Evolutionary conservation across 1,140 invertebrate genomes (phyloP), one percentile per base, ranked within the genome.

Genomic region (Drosophila varians): DNA sequence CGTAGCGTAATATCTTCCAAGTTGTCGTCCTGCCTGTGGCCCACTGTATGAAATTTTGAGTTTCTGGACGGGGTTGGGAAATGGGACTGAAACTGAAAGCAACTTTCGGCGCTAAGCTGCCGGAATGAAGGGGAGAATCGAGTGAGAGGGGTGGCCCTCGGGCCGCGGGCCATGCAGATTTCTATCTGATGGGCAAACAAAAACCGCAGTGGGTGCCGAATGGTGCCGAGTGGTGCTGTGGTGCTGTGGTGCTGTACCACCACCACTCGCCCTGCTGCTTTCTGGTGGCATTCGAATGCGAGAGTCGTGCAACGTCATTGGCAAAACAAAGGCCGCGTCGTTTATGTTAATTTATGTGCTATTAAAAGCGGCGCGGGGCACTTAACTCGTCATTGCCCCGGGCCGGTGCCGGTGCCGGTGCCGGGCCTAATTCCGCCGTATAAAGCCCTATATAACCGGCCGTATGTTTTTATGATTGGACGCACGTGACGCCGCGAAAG

Each of bases 161-260:
- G 48, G 47, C 61, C 23, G 47, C 34, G 53, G 48, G 47, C 61
- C 74, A 72, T 79, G 47, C 68, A 61, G 82, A 86, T 86, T 87
- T 80, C 61, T 87, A 86, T 86, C 82, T 86, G 72, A 80, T 86
- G 80, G 82, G 82, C 80, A 86, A 87, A 87, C 80, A 86, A 87
- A 77, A 86, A 86, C 80, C 80, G 69, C 80, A 86, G 82, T 86
- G 80, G 80, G 80, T 86, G 28, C 28, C 28, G 28, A 21, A n/a
- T n/a, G n/a, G n/a, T n/a, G 79, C 80, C 25, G 58, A 47, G 40
- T 49, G 21, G 52, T 54, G 52, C 48, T 38, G 25, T 8, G 31
- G 54, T 31, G 28, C 28, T 31, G 2, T 31, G 4, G 28, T 2
- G 0, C 28, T 11, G 16, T 42, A 54, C 49, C 36, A 38, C 54